Evolutionary conservation across 2,888 invertebrate species (phyloP), one percentile per base, ranked within the genome.

Genomic region (Cyaniris semiargus): DNA sequence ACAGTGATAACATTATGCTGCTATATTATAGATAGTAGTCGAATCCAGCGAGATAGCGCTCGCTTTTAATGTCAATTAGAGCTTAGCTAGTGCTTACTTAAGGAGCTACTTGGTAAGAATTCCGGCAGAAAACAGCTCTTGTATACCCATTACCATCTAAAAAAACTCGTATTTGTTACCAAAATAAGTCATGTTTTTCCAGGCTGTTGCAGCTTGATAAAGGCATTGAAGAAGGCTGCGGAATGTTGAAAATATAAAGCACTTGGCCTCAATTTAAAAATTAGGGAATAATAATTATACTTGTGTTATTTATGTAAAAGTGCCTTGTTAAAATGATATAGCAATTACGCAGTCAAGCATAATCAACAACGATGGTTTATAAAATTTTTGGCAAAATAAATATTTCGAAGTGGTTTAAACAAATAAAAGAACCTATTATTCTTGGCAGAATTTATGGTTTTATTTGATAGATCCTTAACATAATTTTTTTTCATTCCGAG

Each of bases 131-230:
- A 7, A 34, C 34, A 34, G 34, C 34, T 34, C 8, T 34, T 7
- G 34, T 34, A 34, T 7, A 34, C 34, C 34, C 34, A 7, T 34
- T 7, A 7, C 34, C 0, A 1, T 7, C 1, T 34, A 7, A 34
- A 34, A 34, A 34, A 34, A 34, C 34, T 34, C 34, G 7, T 34
- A 34, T 34, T 34, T 7, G 7, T 34, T 34, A 7, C 8, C 7
- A 13, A 44, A 44, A 44, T 10, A 44, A 44, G 53, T 53, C 8
- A 60, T 21, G 23, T 23, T 23, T 60, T 60, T 60, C 1, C 60
- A 60, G 60, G 60, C 60, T 60, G 60, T 60, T 60, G 60, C 60
- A 60, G 23, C 21, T 60, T 60, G 8, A 60, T 60, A 23, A 23
- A 10, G 13, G 13, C 60, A 23, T 60, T 60, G 23, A 60, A 60